These are phyloP conservation scores for Bagarius yarrelli DNA, from an alignment of 2,113 vertebrate genomes.

Conservation along the genomic window DNA sequence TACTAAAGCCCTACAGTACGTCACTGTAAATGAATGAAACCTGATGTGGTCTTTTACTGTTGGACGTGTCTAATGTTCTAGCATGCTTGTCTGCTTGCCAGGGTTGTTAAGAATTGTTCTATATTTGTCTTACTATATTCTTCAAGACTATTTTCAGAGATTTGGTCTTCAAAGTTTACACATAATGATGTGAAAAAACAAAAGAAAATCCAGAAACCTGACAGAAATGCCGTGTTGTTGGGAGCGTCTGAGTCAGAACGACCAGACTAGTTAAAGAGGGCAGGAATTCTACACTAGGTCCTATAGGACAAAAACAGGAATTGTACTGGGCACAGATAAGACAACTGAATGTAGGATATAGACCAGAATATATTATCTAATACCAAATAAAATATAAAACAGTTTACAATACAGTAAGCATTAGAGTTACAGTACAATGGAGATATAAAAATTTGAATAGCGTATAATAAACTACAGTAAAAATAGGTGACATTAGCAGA, in stretches of 20 bases:
- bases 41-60: neutral
- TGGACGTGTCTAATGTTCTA: neutral
- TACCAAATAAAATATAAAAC: neutral
- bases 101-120: neutral
- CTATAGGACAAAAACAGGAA: neutral
- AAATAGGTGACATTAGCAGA: no score
- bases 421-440: no score
- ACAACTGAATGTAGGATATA: neutral
- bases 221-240: neutral
- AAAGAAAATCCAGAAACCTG: neutral
- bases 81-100: neutral
- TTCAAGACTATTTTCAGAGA: neutral
- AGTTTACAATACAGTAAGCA: no score
- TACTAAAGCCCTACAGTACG: no score
- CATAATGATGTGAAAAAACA: neutral
- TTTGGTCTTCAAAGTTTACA: neutral
- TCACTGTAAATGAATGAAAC: no score
- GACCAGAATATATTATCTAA: neutral
- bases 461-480: no score
- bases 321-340: neutral
- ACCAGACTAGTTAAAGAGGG: neutral
- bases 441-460: no score
- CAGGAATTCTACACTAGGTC: neutral
- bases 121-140: neutral
- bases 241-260: neutral